Base-by-base conservation (phyloP, 2,113 vertebrate species). In the Grammomys surdaster region DNA sequence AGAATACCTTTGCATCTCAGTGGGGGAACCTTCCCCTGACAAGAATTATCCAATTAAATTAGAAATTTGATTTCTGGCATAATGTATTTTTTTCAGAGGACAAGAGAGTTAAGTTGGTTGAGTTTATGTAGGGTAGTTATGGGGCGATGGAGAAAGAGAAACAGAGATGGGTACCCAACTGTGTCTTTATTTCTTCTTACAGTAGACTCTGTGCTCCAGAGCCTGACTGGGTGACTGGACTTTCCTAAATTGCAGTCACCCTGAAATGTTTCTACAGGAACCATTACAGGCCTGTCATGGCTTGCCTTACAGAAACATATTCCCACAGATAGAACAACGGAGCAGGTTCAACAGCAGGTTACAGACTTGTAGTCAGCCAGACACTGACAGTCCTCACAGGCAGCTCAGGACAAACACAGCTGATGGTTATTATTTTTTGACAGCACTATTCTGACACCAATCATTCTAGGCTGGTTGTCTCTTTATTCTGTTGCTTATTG, bases 311-410 rank as follows among this genome's bases (percentile, higher is more conserved):
- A 24, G 97, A 97, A 95, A 63, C 89, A 94, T 92, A 97, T 98
- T 98, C 98, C 98, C 98, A 98, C 95, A 96, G 97, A 96, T 95
- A 91, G 98, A 98, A 98, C 89, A 86, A 97, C 86, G 43, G 51
- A 90, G 63, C 69, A 96, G 95, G 98, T 98, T 99, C 99, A 98
- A 89, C 75, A 28, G 77, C 95, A 95, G 98, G 98, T 98, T 98
- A 98, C 95, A 98, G 98, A 98, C 96, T 95, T 86, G 26, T 96
- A 97, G 94, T 97, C 98, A 98, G 90, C 97, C 96, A 93, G 97
- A 98, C 98, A 97, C 72, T 93, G 98, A 95, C 95, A 95, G 86
- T 97, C 65, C 56, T 94, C 95, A 76, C 93, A 28, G 88, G 92
- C 93, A 80, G 73, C 3, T 87, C 63, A 87, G 89, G 95, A 69